phyloP scores from a whole-genome alignment of 2,797 vertebrate genomes.

The Premnoplex brunnescens region DNA sequence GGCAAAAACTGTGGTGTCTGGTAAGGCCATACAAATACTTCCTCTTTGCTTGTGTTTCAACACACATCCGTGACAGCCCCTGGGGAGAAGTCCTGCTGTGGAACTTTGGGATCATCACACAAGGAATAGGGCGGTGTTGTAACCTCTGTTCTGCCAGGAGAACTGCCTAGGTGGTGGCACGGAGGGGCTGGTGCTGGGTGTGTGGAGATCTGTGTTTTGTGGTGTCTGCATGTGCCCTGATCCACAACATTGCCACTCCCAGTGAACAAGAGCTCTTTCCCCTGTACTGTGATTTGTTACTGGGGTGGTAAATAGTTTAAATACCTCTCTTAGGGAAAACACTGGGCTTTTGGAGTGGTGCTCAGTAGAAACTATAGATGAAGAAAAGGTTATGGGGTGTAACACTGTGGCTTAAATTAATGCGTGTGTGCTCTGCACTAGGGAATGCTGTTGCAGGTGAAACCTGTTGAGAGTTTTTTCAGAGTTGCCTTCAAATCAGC shows the following conservation, averaged over 20 bases:
- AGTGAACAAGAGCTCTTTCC: not conserved
- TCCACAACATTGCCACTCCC: accelerated
- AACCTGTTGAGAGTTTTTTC: not conserved
- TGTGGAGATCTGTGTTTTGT: not conserved
- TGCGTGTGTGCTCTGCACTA: accelerated
- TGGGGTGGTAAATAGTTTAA: not conserved
- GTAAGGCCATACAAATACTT: not conserved
- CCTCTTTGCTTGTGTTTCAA: not conserved
- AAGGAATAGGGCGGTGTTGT: not conserved
- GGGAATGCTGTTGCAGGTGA: not conserved
- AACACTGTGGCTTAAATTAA: not conserved
- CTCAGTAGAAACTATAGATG: not conserved
- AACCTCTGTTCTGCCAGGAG: not conserved
- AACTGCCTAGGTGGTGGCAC: accelerated
- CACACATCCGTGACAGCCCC: accelerated
- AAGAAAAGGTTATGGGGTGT: not conserved
- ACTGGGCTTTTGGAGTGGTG: not conserved
- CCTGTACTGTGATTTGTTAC: not conserved
- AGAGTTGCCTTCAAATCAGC: not conserved
- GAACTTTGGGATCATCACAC: not conserved
- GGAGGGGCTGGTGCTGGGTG: not conserved
- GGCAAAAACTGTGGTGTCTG: not conserved
- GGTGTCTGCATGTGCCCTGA: not conserved
- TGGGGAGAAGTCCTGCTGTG: not conserved
- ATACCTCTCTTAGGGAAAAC: not conserved